phyloP scores from a whole-genome alignment of 1,140 invertebrate genomes.

The Bombus balteatus region DNA sequence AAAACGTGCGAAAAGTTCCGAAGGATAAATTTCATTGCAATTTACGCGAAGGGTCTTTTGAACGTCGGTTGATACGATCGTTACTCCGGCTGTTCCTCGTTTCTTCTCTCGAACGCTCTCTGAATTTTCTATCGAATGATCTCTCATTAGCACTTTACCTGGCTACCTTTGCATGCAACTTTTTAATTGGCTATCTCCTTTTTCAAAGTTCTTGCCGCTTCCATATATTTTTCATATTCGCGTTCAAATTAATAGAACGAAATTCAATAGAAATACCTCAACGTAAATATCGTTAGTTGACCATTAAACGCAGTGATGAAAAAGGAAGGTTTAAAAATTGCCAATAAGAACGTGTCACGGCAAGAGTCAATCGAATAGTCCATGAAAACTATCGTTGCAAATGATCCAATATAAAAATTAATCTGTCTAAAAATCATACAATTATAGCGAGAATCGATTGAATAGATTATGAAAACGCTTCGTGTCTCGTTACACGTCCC shows the following conservation, averaged over 20 bases:
- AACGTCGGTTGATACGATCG: not conserved
- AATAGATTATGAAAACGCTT: no score
- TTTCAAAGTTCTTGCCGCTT: no score
- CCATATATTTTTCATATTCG: not conserved
- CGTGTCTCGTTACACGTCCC: no score
- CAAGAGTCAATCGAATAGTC: not conserved
- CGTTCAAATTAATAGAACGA: no score
- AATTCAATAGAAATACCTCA: no score
- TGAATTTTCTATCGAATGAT: not conserved
- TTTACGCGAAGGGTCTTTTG: not conserved
- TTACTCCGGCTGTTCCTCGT: not conserved
- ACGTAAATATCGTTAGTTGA: no score
- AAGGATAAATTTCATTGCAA: constrained; percentile 9
- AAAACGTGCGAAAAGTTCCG: constrained; percentile 17
- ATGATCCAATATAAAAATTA: not conserved
- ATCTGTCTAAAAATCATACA: not conserved
- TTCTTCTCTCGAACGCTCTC: not conserved
- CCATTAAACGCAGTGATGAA: no score
- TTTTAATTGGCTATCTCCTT: not conserved
- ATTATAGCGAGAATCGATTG: no score
- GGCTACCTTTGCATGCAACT: not conserved
- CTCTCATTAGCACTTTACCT: not conserved
- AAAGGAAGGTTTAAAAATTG: no score
- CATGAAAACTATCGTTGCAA: not conserved
- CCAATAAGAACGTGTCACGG: no score